Percentiles rank a stretch among this genome's conserved stretches.
Evolutionary conservation across 2,888 invertebrate species (phyloP).

Genomic region (Hydrotaea cyrtoneurina): DNA sequence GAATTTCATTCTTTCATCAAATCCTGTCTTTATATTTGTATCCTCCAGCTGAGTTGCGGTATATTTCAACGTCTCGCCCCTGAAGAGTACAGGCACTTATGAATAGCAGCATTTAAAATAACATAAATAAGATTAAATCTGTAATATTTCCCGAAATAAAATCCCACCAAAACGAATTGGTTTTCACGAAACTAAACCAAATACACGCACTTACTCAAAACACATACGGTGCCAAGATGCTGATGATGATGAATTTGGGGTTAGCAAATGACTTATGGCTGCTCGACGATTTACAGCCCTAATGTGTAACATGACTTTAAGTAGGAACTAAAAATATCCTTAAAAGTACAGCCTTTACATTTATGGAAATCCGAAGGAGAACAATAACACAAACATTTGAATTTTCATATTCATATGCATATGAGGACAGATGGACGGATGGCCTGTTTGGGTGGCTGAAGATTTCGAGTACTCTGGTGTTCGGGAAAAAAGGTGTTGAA

Average conservation of each 20-base stretch:
- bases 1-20: neutral
- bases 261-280: slow-evolving; percentile 58
- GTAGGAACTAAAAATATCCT: slow-evolving; percentile 58
- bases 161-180: slow-evolving; percentile 66
- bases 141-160: slow-evolving; percentile 25
- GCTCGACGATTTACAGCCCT: neutral
- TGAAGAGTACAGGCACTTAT: neutral
- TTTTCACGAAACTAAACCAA: slow-evolving; percentile 40
- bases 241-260: slow-evolving; percentile 59
- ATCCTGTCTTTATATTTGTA: neutral
- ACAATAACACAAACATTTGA: neutral
- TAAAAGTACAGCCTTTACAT: slow-evolving; percentile 56
- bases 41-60: neutral
- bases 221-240: slow-evolving; percentile 36
- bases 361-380: neutral
- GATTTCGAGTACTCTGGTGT: neutral
- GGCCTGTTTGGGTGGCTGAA: too few species aligned
- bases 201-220: slow-evolving; percentile 33
- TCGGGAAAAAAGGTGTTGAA: slow-evolving; percentile 56
- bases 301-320: neutral
- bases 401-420: slow-evolving; percentile 39
- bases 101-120: slow-evolving; percentile 31
- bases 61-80: neutral
- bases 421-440: slow-evolving; percentile 24
- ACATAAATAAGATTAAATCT: slow-evolving; percentile 42